Base-by-base conservation (phyloP, 2,888 invertebrate genomes). In the Alloscopus bannaensis region DNA sequence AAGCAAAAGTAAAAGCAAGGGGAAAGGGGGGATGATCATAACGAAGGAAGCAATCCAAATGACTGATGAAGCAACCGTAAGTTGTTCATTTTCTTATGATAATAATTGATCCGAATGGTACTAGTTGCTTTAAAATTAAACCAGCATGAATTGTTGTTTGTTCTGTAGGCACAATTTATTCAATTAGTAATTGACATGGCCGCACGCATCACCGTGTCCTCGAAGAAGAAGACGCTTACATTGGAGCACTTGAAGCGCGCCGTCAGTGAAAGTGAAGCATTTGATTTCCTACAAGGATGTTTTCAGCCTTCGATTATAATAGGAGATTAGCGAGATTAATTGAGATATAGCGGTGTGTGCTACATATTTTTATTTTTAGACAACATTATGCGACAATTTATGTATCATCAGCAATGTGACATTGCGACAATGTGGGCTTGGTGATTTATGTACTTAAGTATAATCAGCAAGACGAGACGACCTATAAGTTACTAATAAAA, bases 161-260 rank as follows among this genome's bases (percentile, higher is more conserved):
- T 52, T 68, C 18, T 68, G 18, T 62, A 82, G 82, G 82, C 80
- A 62, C 47, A 78, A 8, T 82, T 82, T 42, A 47, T 82, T 0
- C 69, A 77, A n/a, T 73, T 73, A 0, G 50, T 82, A 18, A 73
- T 73, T 16, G 69, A 77, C 47, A 57, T 78, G 40, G 69, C 82
- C 28, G 65, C 60, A 8, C 66, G 60, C 22, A 66, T 82, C 3
- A 78, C 82, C 3, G 52, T 36, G 1, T 31, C 71, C 11, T 52
- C 55, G 1, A 80, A 81, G 70, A 82, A 82, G 55, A 82, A 82
- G 31, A 82, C 82, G 1, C 42, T 82, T 59, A 70, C 78, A 3
- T 50, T 81, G 26, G 78, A 80, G n/a, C 81, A 81, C 75, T 45
- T 82, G 18, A 72, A 70, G 18, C 40, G 75, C 13, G 64, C 78